Conservation (phyloP, 1,140 invertebrate genomes). For the Trichonephila inaurata region DNA sequence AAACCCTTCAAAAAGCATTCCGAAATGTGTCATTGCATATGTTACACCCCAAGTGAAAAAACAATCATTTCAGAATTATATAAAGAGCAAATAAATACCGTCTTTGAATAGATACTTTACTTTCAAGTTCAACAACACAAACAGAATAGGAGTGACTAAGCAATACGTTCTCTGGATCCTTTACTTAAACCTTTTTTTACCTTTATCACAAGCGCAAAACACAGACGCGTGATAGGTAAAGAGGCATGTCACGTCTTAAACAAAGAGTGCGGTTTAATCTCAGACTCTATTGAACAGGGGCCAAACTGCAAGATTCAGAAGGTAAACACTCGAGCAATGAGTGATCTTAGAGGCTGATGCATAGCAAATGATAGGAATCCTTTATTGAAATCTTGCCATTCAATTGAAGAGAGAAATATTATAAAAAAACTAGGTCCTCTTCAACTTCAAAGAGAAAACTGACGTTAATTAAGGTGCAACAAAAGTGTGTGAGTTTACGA, state of each 20-base stretch:
- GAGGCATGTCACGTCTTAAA: background rate
- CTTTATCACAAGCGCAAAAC: background rate
- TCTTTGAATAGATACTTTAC: background rate
- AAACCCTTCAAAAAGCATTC: no score
- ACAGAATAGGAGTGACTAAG: background rate
- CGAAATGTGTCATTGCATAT: no score
- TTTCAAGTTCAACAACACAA: background rate
- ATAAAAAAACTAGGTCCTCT: no score
- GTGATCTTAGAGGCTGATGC: background rate
- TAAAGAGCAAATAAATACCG: no score
- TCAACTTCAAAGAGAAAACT: no score
- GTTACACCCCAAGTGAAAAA: no score
- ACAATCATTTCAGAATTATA: no score
- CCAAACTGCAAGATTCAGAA: background rate
- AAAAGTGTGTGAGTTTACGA: no score
- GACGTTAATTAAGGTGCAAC: no score
- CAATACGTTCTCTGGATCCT: background rate
- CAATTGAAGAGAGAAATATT: background rate
- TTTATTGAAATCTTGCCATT: background rate
- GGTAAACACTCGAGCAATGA: background rate
- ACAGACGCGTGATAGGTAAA: background rate
- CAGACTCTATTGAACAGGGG: background rate
- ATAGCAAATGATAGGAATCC: background rate
- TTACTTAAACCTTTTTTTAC: background rate
- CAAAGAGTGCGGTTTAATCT: background rate